These are phyloP conservation scores for Ichneumoninae sp. DNA, from an alignment of 2,888 invertebrate species.

Conservation along the genomic window DNA sequence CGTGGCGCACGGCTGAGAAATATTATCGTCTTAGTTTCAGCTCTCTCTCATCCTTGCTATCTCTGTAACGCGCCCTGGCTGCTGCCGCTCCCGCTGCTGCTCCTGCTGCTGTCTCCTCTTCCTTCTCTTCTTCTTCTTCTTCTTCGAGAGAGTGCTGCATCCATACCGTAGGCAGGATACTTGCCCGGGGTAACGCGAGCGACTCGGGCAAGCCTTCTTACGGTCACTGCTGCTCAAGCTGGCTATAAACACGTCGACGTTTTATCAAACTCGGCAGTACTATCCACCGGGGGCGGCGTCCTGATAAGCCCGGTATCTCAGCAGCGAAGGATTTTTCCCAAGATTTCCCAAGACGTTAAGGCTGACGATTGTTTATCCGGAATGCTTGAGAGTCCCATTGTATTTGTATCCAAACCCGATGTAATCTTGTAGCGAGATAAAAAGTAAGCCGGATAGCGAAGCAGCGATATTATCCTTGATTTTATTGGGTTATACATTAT, in stretches of 20 bases:
- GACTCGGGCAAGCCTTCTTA: slow-evolving; percentile 68
- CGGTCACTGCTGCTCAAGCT: slow-evolving; percentile 60
- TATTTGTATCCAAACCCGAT: neutral
- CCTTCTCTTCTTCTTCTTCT: neutral
- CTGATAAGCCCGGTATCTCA: slow-evolving; percentile 67
- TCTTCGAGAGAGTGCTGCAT: slow-evolving; percentile 64
- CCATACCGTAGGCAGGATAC: slow-evolving; percentile 70
- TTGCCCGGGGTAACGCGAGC: slow-evolving; percentile 71
- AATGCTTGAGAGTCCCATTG: neutral
- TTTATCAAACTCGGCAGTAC: slow-evolving; percentile 70
- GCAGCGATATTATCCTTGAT: slow-evolving; percentile 71
- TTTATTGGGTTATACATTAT: slow-evolving; percentile 77
- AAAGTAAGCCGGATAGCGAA: slow-evolving; percentile 19
- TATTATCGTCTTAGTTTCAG: slow-evolving; percentile 78
- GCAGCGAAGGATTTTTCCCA: slow-evolving; percentile 40
- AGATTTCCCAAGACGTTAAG: slow-evolving; percentile 20
- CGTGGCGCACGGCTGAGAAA: slow-evolving; percentile 73
- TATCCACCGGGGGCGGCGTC: slow-evolving; percentile 30
- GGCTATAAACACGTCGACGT: slow-evolving; percentile 74
- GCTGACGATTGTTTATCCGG: neutral
- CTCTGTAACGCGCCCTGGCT: slow-evolving; percentile 64
- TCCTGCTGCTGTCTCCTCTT: neutral
- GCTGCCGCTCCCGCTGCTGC: slow-evolving; percentile 28
- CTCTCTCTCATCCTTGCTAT: slow-evolving; percentile 61
- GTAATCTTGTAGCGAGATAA: slow-evolving; percentile 3